Percentiles rank a stretch among this genome's conserved stretches.
Conservation (phyloP, 2,797 vertebrate genomes). For the Lepus townsendii region DNA sequence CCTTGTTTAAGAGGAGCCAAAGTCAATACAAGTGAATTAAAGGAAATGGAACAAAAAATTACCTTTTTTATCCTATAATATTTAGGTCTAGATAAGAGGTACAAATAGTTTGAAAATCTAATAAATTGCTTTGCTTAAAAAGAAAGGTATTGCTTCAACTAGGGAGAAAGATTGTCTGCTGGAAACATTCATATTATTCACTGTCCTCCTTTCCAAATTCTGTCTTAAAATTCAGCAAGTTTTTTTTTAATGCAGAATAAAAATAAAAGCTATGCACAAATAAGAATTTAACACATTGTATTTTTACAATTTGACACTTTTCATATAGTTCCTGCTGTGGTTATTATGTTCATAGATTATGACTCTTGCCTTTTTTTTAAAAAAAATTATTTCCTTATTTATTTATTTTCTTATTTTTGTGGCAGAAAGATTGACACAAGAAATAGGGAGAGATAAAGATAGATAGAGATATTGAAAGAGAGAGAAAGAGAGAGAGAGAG, state of each 20-base stretch:
- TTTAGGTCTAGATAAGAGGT: not conserved
- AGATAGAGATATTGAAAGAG: too few species aligned
- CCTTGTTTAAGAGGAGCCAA: not conserved
- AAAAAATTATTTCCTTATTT: too few species aligned
- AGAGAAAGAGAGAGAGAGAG: too few species aligned
- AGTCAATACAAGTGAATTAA: not conserved
- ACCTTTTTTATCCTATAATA: not conserved
- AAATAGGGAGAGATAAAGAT: too few species aligned
- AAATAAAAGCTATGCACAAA: not conserved
- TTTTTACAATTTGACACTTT: not conserved
- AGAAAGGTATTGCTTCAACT: not conserved
- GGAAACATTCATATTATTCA: not conserved
- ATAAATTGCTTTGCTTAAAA: conserved; percentile 7
- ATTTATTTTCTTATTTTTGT: too few species aligned
- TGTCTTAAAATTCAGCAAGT: not conserved
- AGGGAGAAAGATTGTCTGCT: not conserved
- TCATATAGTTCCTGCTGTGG: not conserved
- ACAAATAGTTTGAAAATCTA: conserved; percentile 12
- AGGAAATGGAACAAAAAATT: not conserved
- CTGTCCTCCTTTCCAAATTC: not conserved
- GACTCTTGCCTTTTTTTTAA: not conserved
- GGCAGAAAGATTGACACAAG: too few species aligned
- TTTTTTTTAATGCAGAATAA: not conserved
- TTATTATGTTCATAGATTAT: not conserved
- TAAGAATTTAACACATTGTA: not conserved